Evolutionary conservation across 2,888 invertebrate species (phyloP), one percentile per base, ranked within the genome.

Genomic region (Acleris literana): DNA sequence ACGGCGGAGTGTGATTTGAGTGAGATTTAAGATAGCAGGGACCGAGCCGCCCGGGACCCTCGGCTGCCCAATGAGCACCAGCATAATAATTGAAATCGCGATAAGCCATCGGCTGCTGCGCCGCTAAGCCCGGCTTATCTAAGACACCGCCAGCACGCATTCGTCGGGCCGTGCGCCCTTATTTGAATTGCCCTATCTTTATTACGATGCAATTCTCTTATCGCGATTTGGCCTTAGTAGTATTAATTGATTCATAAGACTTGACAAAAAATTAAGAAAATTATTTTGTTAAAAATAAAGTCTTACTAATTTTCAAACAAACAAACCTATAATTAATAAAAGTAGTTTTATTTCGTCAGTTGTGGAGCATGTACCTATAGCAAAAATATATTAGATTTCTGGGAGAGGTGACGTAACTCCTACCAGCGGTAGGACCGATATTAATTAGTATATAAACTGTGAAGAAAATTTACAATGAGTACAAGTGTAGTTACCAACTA

Each of bases 71-170:
- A 90, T 90, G 90, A 85, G 85, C 85, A 86, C 80, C 81, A 87
- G 87, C 85, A 86, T 89, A 85, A 89, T 91, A 91, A 92, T 92
- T 92, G 92, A 90, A 91, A 89, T 90, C 88, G 86, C 88, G 92
- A 92, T 92, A 91, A 90, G 87, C 86, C 90, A 84, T 86, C 86
- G 84, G 84, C 83, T 88, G 89, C 87, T 85, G 85, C 78, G 85
- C 85, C 85, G 84, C 83, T 87, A 90, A 90, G 87, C 87, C 75
- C 76, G 83, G 88, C 86, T 91, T 92, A 92, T 91, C 90, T 87
- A 76, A 81, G 80, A 83, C 82, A 80, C 77, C 79, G 83, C 82
- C 82, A 81, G 84, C 84, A 87, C 86, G 86, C 85, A 85, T 86
- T 86, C 83, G 82, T 76, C 78, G 80, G 81, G 82, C 85, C 83